phyloP scores from a whole-genome alignment of 2,888 invertebrate genomes.

The Eupelmus urozonus region DNA sequence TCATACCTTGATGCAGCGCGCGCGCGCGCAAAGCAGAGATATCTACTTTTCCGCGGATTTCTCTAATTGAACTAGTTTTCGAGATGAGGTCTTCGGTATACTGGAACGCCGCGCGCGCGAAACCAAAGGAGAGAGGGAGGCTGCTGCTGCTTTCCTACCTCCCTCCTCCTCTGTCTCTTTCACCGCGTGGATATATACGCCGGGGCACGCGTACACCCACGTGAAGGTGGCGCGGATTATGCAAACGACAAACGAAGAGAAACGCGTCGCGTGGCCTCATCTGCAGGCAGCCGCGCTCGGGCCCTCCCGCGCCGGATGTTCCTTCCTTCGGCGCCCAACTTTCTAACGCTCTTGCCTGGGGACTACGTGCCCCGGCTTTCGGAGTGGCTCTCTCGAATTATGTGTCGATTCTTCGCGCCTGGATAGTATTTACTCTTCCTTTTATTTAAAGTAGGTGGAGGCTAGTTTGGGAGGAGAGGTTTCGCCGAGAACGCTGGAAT shows the following conservation, averaged over 20 bases:
- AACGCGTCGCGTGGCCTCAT: neutral
- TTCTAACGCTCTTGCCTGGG: slow-evolving; percentile 31
- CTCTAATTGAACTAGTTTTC: slow-evolving; percentile 74
- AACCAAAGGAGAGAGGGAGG: too few species aligned
- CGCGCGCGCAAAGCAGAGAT: slow-evolving; percentile 62
- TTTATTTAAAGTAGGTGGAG: slow-evolving; percentile 1
- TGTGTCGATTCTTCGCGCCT: neutral
- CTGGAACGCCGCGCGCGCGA: neutral
- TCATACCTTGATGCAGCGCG: slow-evolving; percentile 70
- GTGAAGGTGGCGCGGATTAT: slow-evolving; percentile 17
- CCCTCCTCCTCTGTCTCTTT: too few species aligned
- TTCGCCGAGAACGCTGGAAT: neutral
- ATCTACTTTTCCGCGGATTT: slow-evolving; percentile 73
- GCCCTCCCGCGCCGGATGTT: slow-evolving; percentile 15
- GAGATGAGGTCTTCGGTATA: slow-evolving; percentile 61
- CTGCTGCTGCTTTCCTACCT: too few species aligned
- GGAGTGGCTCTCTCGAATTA: too few species aligned
- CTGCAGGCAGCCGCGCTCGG: too few species aligned
- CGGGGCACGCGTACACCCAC: neutral
- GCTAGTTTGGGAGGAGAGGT: neutral
- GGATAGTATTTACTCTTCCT: neutral
- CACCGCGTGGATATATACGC: neutral
- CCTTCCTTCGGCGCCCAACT: slow-evolving; percentile 1
- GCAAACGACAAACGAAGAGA: slow-evolving; percentile 45
- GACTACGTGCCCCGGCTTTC: neutral